Evolutionary conservation across 2,113 vertebrate species (phyloP), one percentile per base, ranked within the genome.

Genomic region (Bujurquina vittata): DNA sequence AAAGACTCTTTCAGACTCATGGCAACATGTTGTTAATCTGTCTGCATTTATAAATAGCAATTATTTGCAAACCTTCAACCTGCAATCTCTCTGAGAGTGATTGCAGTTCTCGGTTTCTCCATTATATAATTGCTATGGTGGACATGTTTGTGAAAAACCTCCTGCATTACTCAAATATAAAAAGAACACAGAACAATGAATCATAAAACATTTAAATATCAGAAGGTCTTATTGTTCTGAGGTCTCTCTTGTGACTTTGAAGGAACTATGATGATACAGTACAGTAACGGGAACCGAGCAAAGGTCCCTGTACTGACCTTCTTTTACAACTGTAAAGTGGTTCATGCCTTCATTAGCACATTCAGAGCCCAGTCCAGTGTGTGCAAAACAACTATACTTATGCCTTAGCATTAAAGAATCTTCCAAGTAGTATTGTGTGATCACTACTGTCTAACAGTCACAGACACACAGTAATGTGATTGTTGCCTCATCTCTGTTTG

Each of bases 401-500:
- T 23, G 40, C 6, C 15, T 52, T 46, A 43, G 31, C 60, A 52
- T 62, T 77, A 52, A 77, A 67, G 40, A 67, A 15, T 46, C 40
- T 67, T 67, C 22, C 26, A 67, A 67, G 63, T 67, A 67, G 37
- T 40, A 67, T 22, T 46, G 63, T 46, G 63, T 67, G 22, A 46
- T 67, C 22, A 1, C 63, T 67, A 46, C 46, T 67, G 40, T 67
- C 63, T 15, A 67, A 37, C 14, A 46, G 63, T 67, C 22, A 67
- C 63, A 46, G 40, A 46, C 17, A 22, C 63, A 67, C 37, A 67
- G 40, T 67, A 46, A 46, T 46, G 63, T 5, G 15, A 67, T 67
- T 67, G 40, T 67, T 67, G 40, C 22, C 40, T 67, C 63, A 46
- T 67, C 40, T 67, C 63, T 67, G 63, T 46, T 67, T 67, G 26